Evolutionary conservation across 2,888 invertebrate species (phyloP).

Genomic region (Platerodrilus igneus): DNA sequence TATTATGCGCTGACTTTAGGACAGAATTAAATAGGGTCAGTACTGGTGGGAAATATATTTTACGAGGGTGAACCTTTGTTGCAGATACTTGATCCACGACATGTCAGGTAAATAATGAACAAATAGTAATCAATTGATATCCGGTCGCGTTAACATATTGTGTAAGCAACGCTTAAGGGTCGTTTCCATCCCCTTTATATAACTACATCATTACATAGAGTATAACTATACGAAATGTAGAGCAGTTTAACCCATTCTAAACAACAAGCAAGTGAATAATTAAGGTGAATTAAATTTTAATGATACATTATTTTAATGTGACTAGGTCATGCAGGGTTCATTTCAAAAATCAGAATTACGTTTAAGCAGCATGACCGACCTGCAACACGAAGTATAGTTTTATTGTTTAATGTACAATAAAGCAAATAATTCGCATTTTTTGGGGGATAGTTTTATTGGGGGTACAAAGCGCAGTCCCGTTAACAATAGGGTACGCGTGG

Average conservation of each 20-base stretch:
- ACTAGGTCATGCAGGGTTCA: too few relatives aligned
- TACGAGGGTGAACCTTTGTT: slow-evolving; percentile 17
- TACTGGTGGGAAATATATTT: slow-evolving; percentile 17
- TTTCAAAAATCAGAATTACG: neutral
- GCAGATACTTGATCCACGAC: slow-evolving; percentile 13
- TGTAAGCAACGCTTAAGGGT: slow-evolving; percentile 14
- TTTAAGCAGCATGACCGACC: slow-evolving; percentile 3
- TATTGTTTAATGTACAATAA: slow-evolving; percentile 11
- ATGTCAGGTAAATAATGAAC: slow-evolving; percentile 21
- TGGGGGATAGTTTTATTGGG: too few relatives aligned
- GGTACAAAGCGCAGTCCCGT: slow-evolving; percentile 2
- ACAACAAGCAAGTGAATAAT: too few relatives aligned
- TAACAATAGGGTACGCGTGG: slow-evolving; percentile 27
- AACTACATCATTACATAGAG: too few relatives aligned
- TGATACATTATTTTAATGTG: too few relatives aligned
- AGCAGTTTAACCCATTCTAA: too few relatives aligned
- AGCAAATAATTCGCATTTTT: slow-evolving; percentile 5
- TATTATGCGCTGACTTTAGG: too few relatives aligned
- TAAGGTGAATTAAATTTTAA: too few relatives aligned
- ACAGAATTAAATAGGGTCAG: too few relatives aligned
- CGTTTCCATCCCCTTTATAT: slow-evolving; percentile 6
- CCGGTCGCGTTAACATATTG: slow-evolving; percentile 20
- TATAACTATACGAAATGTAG: too few relatives aligned
- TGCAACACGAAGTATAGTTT: slow-evolving; percentile 10
- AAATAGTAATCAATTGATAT: slow-evolving; percentile 19